These are phyloP conservation scores for Etheostoma spectabile DNA, from an alignment of 2,113 vertebrate genomes.

Conservation along the genomic window DNA sequence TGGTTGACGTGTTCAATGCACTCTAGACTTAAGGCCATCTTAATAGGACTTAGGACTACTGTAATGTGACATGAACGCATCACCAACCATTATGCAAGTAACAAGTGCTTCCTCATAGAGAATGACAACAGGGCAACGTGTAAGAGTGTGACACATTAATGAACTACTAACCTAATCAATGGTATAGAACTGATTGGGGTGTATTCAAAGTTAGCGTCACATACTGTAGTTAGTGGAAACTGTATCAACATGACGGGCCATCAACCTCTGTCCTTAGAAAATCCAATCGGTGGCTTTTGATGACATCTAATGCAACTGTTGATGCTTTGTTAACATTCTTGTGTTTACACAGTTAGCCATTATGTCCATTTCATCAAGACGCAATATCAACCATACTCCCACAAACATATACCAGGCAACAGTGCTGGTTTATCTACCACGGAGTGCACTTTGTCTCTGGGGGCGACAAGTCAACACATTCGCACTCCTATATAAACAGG, in stretches of 20 bases:
- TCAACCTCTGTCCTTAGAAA: not conserved
- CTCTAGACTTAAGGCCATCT: conserved; percentile 72
- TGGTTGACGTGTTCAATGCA: conserved; percentile 72
- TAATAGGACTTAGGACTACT: conserved; percentile 70
- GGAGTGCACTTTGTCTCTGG: conserved; percentile 83
- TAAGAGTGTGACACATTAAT: not conserved
- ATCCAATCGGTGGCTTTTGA: not conserved
- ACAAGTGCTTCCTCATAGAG: conserved; percentile 6
- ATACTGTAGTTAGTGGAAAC: not conserved
- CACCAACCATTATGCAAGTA: conserved; percentile 66
- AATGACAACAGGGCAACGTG: conserved; percentile 5
- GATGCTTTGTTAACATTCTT: not conserved
- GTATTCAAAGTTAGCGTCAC: not conserved
- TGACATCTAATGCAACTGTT: not conserved
- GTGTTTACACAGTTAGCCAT: conserved; percentile 15
- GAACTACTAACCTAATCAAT: conserved; percentile 45
- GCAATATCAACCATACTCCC: conserved; percentile 26
- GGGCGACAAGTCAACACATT: conserved; percentile 78
- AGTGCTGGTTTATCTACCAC: conserved; percentile 74
- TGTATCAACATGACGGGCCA: not conserved
- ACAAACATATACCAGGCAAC: conserved; percentile 36
- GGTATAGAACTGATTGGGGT: not conserved
- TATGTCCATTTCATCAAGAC: conserved; percentile 47
- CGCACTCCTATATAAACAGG: conserved; percentile 80
- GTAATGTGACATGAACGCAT: conserved; percentile 52